phyloP scores from a whole-genome alignment of 2,113 vertebrate genomes.

The Cyprinus carpio region DNA sequence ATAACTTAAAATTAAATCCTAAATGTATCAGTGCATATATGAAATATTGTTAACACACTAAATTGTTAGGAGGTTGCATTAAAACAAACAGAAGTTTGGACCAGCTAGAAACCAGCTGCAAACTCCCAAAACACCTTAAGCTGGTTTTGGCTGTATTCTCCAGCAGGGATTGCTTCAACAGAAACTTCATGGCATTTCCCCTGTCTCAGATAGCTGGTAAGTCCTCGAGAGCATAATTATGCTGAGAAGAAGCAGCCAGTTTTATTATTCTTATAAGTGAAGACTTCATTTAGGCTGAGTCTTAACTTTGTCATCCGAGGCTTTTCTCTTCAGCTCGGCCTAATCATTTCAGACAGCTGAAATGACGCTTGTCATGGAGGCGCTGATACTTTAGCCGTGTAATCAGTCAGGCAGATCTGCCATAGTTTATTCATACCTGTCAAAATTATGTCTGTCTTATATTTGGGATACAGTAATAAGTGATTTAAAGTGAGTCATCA shows the following conservation, averaged over 20 bases:
- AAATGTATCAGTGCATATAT: background rate
- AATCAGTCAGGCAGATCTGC: constrained; percentile 16
- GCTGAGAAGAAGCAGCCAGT: background rate
- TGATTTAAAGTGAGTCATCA: background rate
- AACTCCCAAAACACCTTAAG: background rate
- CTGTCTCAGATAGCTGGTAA: constrained; percentile 16
- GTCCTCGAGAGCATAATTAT: constrained; percentile 7
- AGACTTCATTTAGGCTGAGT: constrained; percentile 14
- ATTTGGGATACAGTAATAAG: constrained; percentile 14
- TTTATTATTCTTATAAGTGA: constrained; percentile 21
- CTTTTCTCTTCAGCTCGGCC: background rate
- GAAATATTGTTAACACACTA: background rate
- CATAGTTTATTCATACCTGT: constrained; percentile 23
- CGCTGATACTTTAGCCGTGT: constrained; percentile 1
- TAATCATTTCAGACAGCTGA: constrained; percentile 28
- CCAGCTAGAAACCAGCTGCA: background rate
- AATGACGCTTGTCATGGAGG: constrained; percentile 29
- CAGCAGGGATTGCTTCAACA: background rate
- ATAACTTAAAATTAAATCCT: background rate
- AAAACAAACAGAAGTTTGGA: background rate
- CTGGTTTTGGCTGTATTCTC: background rate
- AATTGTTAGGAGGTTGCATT: background rate
- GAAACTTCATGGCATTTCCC: background rate
- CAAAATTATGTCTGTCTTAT: background rate
- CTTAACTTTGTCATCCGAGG: constrained; percentile 5